Conservation (phyloP, 1,140 invertebrate genomes). For the Calosoma granatense region DNA sequence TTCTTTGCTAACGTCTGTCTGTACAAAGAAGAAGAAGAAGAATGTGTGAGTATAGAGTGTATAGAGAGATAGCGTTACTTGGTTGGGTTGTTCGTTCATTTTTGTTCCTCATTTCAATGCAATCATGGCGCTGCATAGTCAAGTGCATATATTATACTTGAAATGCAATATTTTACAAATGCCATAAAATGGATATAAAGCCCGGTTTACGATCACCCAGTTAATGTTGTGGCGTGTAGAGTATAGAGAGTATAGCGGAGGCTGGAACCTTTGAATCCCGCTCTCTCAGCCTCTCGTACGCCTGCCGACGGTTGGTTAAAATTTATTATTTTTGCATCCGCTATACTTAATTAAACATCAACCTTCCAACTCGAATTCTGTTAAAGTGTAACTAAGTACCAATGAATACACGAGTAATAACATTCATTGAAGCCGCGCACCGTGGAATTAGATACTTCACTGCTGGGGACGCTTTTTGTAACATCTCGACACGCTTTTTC, state of each 20-base stretch:
- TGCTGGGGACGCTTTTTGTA: neutral
- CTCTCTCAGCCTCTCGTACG: constrained; percentile 27
- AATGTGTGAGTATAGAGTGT: too few species aligned
- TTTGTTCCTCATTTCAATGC: constrained; percentile 7
- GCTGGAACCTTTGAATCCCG: neutral
- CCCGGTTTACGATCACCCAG: constrained; percentile 32
- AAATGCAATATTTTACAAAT: constrained; percentile 37
- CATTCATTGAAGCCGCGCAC: neutral
- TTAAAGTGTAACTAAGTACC: neutral
- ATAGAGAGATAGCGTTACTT: too few species aligned
- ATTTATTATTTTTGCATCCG: constrained; percentile 36
- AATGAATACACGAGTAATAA: neutral
- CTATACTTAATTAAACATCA: constrained; percentile 29
- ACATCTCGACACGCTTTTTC: neutral
- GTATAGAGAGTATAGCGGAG: neutral
- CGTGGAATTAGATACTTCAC: neutral
- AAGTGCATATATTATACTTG: constrained; percentile 34
- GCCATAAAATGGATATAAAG: constrained; percentile 37
- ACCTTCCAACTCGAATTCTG: neutral
- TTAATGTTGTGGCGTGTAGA: constrained; percentile 32
- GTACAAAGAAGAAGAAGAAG: too few species aligned
- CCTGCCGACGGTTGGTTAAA: constrained; percentile 33
- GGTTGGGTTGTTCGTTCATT: too few species aligned
- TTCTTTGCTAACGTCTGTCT: too few species aligned
- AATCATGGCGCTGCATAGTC: constrained; percentile 18